Evolutionary conservation across 2,113 vertebrate genomes (phyloP).

Genomic region (Atractosteus spatula): DNA sequence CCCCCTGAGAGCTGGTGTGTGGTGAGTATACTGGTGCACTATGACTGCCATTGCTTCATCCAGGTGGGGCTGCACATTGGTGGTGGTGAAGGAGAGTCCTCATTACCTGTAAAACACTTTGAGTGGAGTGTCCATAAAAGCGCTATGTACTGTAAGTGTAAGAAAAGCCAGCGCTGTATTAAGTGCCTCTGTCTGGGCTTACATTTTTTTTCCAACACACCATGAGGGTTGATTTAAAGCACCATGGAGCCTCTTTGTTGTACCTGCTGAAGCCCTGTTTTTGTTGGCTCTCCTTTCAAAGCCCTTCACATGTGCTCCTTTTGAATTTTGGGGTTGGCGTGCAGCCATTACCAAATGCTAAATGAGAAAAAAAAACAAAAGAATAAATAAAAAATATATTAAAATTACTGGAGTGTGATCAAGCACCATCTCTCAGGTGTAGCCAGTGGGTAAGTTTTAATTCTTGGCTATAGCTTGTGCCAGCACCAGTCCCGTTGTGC

Average conservation of each 20-base stretch:
- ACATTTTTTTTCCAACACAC: background rate
- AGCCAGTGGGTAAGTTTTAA: background rate
- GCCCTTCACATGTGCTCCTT: background rate
- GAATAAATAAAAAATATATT: background rate
- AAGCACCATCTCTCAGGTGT: background rate
- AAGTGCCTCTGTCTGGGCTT: too few species aligned
- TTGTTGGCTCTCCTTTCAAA: slow-evolving; percentile 12
- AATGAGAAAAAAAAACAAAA: background rate
- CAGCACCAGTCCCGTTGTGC: background rate
- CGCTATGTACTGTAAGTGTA: too few species aligned
- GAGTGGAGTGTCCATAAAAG: too few species aligned
- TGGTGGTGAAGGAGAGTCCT: too few species aligned
- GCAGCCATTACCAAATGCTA: background rate
- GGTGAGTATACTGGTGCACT: too few species aligned
- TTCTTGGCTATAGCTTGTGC: background rate
- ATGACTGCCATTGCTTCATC: too few species aligned
- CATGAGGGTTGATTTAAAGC: slow-evolving; percentile 1
- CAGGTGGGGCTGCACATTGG: too few species aligned
- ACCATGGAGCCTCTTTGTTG: background rate
- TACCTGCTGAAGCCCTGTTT: slow-evolving; percentile 1
- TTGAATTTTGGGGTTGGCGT: slow-evolving; percentile 17
- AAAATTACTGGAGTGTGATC: too few species aligned
- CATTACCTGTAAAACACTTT: too few species aligned
- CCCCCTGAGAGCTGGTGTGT: too few species aligned
- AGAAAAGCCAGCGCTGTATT: background rate